A percentile compares a stretch with the other conserved stretches of the same genome.
Evolutionary conservation across 2,113 vertebrate species (phyloP).

Genomic region (Forbesichthys agassizii): DNA sequence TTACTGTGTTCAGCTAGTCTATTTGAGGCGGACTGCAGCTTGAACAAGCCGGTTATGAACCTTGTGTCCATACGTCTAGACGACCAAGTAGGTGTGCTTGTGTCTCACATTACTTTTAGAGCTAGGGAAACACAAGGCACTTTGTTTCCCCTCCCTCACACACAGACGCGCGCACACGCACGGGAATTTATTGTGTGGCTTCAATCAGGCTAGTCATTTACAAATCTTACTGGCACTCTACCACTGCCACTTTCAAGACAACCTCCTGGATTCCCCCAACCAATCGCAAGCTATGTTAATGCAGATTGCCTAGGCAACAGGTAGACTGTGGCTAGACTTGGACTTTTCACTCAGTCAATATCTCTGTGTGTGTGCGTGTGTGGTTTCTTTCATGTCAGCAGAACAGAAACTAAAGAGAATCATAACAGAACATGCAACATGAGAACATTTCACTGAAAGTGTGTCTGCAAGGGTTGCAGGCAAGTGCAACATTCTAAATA

Average conservation of each 20-base stretch:
- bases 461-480: too few relatives aligned
- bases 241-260: neutral
- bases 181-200: neutral
- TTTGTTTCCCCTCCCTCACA: conserved; percentile 6
- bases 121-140: conserved; percentile 12
- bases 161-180: neutral
- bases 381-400: neutral
- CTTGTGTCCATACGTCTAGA: neutral
- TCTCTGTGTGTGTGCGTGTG: neutral
- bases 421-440: too few relatives aligned
- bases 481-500: too few relatives aligned
- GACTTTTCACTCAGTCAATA: neutral
- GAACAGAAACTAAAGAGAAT: neutral
- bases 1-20: too few relatives aligned
- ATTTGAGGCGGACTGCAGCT: too few relatives aligned
- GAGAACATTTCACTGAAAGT: too few relatives aligned
- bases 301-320: neutral
- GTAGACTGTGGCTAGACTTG: neutral
- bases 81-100: neutral
- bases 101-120: conserved; percentile 47
- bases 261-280: neutral
- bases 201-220: neutral
- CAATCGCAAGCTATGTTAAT: neutral
- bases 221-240: neutral
- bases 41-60: too few relatives aligned